Percentiles rank a stretch among this genome's conserved stretches.
Conservation (phyloP, 2,113 vertebrate species). For the Typhlomys cinereus region DNA sequence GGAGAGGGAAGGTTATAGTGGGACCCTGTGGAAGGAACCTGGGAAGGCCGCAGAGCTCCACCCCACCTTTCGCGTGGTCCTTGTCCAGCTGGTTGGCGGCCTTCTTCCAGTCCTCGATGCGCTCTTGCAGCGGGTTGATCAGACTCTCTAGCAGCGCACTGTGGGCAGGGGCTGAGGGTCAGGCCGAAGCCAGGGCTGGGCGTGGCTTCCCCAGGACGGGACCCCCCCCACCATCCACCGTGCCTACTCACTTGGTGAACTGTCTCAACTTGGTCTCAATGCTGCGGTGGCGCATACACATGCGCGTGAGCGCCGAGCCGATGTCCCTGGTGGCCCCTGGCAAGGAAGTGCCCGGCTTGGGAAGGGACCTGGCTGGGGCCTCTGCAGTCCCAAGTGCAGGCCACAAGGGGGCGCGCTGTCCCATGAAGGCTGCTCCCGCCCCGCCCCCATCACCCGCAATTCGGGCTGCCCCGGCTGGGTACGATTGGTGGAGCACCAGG, state of each 20-base stretch:
- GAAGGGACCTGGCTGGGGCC: rapidly evolving
- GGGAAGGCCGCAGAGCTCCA: rapidly evolving
- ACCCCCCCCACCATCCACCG: rapidly evolving
- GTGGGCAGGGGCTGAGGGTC: background rate
- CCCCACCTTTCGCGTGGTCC: constrained; percentile 95
- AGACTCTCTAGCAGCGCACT: constrained; percentile 95
- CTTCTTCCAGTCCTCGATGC: constrained; percentile 98
- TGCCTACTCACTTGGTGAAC: constrained; percentile 94
- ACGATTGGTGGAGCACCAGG: background rate
- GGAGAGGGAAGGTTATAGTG: background rate
- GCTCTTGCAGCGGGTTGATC: constrained; percentile 97
- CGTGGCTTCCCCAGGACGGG: background rate
- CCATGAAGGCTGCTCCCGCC: background rate
- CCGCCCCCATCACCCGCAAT: background rate
- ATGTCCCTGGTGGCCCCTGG: constrained; percentile 97
- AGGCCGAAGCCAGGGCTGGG: background rate
- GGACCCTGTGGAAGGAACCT: rapidly evolving
- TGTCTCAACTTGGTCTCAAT: constrained; percentile 98
- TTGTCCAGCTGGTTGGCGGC: constrained; percentile 95
- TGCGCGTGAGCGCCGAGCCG: constrained; percentile 96
- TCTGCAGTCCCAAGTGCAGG: background rate
- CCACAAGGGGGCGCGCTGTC: constrained; percentile 53
- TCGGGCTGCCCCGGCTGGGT: background rate
- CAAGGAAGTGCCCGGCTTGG: constrained; percentile 32
- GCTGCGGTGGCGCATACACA: constrained; percentile 99